Conservation (phyloP, 2,113 vertebrate species). For the Pithys albifrons region DNA sequence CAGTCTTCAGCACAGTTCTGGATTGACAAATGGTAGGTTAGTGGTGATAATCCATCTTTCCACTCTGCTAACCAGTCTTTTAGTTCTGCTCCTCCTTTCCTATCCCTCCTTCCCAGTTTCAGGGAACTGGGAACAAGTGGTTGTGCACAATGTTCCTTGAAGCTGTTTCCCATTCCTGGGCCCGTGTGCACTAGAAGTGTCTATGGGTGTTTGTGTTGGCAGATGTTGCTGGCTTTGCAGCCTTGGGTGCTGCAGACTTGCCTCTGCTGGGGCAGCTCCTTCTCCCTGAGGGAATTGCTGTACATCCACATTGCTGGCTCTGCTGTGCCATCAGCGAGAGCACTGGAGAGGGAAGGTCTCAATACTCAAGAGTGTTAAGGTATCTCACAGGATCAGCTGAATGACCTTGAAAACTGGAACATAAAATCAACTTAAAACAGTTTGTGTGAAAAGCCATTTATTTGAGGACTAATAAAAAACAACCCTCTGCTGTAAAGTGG, state of each 20-base stretch:
- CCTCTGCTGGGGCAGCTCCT: background rate
- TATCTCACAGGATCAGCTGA: conserved; percentile 28
- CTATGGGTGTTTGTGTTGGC: background rate
- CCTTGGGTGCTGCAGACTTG: background rate
- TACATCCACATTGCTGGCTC: background rate
- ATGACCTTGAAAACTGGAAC: conserved; percentile 53
- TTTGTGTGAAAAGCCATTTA: conserved; percentile 55
- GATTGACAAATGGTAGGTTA: conserved; percentile 74
- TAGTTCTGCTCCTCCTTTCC: background rate
- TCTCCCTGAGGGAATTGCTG: background rate
- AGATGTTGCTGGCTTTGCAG: background rate
- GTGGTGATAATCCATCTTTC: conserved; percentile 60
- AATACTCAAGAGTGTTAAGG: background rate
- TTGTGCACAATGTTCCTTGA: background rate
- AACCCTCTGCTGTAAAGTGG: conserved; percentile 51
- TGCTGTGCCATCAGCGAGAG: background rate
- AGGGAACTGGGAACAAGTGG: background rate
- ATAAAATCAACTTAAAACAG: conserved; percentile 45
- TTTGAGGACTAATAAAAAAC: conserved; percentile 47
- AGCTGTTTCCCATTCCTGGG: background rate
- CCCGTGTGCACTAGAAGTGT: accelerated
- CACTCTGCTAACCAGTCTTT: conserved; percentile 56
- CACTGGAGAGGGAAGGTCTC: background rate
- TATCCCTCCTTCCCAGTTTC: background rate
- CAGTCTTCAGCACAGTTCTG: conserved; percentile 32